Conservation (phyloP, 2,888 invertebrate genomes). For the Drosophila cognata region DNA sequence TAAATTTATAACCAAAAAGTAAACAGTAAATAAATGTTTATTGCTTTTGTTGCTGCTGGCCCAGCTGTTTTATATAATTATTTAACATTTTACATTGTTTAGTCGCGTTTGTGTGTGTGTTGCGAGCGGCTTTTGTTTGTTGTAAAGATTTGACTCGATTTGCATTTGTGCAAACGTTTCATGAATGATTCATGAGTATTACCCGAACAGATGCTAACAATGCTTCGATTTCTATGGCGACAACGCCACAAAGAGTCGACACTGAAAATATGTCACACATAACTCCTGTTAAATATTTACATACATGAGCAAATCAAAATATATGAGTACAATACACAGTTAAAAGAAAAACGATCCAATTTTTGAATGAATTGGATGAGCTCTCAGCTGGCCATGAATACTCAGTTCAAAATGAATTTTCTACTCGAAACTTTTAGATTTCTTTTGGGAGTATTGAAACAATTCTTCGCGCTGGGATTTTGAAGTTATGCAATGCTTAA, state of each 20-base stretch:
- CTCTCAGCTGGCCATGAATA: background rate
- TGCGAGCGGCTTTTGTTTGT: slow-evolving; percentile 61
- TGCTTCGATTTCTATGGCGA: slow-evolving; percentile 48
- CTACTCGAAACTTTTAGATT: background rate
- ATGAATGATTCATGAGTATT: slow-evolving; percentile 75
- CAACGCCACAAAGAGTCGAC: slow-evolving; percentile 24
- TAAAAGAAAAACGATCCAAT: background rate
- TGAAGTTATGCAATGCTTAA: background rate
- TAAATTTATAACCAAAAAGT: slow-evolving; percentile 71
- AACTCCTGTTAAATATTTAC: background rate
- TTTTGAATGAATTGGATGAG: background rate
- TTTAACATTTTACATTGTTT: slow-evolving; percentile 79
- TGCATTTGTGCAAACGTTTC: slow-evolving; percentile 78
- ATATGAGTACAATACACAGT: background rate
- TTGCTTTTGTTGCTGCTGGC: slow-evolving; percentile 39
- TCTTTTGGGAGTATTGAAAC: background rate
- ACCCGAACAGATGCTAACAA: slow-evolving; percentile 71
- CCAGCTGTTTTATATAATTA: slow-evolving; percentile 68
- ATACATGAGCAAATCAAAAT: background rate
- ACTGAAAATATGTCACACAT: slow-evolving; percentile 25
- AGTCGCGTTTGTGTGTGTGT: slow-evolving; percentile 60
- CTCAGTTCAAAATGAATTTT: background rate
- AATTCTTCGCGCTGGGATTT: background rate
- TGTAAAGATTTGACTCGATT: slow-evolving; percentile 74
- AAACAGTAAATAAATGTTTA: slow-evolving; percentile 74